Conservation (phyloP, 2,888 invertebrate genomes). For the Eugnorisma glareosa region DNA sequence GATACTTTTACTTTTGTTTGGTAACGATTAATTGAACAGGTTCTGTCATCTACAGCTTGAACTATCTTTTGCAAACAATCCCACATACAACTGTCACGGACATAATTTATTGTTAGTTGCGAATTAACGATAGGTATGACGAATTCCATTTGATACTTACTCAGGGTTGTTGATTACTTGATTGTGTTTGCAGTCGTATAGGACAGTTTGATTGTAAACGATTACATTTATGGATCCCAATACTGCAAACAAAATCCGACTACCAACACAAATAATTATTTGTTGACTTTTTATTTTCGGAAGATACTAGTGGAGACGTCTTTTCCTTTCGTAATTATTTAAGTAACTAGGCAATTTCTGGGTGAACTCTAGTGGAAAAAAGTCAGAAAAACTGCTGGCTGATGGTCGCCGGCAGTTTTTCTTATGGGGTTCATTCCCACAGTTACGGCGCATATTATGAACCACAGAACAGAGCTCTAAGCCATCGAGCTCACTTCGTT, state of each 20-base stretch:
- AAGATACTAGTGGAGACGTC: too few relatives aligned
- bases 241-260: neutral
- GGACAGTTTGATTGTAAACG: neutral
- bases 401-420: neutral
- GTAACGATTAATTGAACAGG: slow-evolving; percentile 10
- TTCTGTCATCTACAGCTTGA: slow-evolving; percentile 13
- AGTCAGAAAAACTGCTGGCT: neutral
- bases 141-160: neutral
- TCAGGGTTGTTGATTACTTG: neutral
- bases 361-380: neutral
- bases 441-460: neutral
- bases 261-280: neutral
- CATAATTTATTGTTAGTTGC: neutral
- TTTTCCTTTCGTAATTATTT: neutral
- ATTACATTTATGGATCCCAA: neutral
- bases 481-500: neutral
- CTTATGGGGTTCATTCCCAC: neutral
- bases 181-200: neutral
- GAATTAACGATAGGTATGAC: neutral
- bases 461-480: neutral
- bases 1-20: slow-evolving; percentile 22
- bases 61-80: slow-evolving; percentile 2
- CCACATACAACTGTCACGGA: neutral
- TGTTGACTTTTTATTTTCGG: neutral
- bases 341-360: neutral